Evolutionary conservation across 2,888 invertebrate species (phyloP), one percentile per base, ranked within the genome.

Genomic region (Periphyllus acericola): DNA sequence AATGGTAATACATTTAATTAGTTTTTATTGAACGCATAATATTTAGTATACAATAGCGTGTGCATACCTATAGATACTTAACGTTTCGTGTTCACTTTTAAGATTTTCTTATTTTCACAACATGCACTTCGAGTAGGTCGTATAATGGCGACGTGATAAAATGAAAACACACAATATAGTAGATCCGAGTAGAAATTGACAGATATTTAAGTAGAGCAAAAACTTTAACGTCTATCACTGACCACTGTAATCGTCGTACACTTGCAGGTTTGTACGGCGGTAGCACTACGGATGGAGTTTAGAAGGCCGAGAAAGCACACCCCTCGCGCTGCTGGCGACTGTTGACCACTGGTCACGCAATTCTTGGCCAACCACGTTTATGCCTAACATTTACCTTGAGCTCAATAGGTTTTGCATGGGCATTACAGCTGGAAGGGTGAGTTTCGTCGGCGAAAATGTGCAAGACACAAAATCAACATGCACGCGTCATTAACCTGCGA

Each of bases 281-380:
- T 60, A 34, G 36, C n/a, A 75, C 82, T 72, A 74, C 74, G 72
- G 72, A 83, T 75, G 40, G 60, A 66, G 75, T 66, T 66, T 21
- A 21, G 68, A 46, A 76, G 78, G 86, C 79, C 52, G 86, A 52
- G 52, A 17, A 78, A 86, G 78, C 60, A 72, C 86, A 71, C 86
- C 86, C 76, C 86, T 66, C 36, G 86, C 85, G 79, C 86, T 72
- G 21, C 55, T 72, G 60, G 60, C 80, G 86, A 71, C 72, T 72
- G 86, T 86, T 86, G 86, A 86, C 86, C 79, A 60, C 78, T 55
- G 86, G 86, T 86, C 86, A 86, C 86, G 86, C 86, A 72, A 86
- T 80, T 86, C 83, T 72, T 72, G 36, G 34, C 85, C 85, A 79
- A 79, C 71, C 78, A 66, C 84, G 84, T 84, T 68, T 34, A 68